phyloP scores from a whole-genome alignment of 2,888 invertebrate genomes.

The Busseola fusca region DNA sequence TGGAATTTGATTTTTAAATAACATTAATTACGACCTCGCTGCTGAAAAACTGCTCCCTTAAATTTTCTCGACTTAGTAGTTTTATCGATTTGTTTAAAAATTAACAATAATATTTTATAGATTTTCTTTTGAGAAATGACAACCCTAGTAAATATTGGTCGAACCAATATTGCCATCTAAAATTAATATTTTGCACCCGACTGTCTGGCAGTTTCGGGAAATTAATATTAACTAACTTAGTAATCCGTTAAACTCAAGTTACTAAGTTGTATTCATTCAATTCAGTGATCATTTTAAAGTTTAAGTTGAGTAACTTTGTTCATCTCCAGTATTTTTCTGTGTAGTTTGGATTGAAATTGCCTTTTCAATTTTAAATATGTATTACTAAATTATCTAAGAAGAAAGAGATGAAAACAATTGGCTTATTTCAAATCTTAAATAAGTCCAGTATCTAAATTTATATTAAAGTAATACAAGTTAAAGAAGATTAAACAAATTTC shows the following conservation, averaged over 20 bases:
- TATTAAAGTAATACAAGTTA: neutral
- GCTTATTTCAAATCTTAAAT: neutral
- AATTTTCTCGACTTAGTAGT: neutral
- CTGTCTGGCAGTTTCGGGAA: constrained; percentile 65
- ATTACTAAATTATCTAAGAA: neutral
- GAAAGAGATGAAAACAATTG: neutral
- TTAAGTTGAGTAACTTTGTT: constrained; percentile 14
- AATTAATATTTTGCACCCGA: constrained; percentile 69
- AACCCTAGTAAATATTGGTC: constrained; percentile 59
- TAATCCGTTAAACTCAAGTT: constrained; percentile 63
- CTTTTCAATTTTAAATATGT: neutral
- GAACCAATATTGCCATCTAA: constrained; percentile 67
- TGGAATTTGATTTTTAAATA: neutral
- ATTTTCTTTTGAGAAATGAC: neutral
- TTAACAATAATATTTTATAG: neutral
- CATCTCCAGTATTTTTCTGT: neutral
- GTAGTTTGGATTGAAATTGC: neutral
- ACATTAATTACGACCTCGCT: neutral
- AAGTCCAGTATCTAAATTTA: neutral
- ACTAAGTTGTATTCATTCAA: constrained; percentile 49
- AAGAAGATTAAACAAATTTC: neutral
- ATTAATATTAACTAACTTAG: constrained; percentile 67
- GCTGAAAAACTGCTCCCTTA: no score
- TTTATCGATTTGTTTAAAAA: neutral
- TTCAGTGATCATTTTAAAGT: constrained; percentile 40